Conservation (phyloP, 35 echinoderm and acorn worm species). For the Ptychodera flava region DNA sequence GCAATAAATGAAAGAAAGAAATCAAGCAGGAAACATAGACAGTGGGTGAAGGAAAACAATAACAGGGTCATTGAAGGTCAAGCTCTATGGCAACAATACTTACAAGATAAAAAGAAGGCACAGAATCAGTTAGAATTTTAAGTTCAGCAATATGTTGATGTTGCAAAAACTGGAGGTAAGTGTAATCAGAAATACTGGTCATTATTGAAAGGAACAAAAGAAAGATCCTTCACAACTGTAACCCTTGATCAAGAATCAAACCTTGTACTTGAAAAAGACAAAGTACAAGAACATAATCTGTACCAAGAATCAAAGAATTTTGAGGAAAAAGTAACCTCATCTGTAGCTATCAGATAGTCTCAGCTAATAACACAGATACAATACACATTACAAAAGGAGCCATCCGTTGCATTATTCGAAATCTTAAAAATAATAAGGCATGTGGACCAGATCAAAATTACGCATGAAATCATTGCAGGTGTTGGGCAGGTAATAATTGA, state of each 20-base stretch:
- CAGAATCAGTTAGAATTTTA: neutral
- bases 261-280: neutral
- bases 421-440: constrained; percentile 8
- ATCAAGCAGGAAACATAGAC: neutral
- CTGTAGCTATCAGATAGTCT: neutral
- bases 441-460: neutral
- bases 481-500: neutral
- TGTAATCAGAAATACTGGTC: constrained; percentile 5
- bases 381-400: neutral
- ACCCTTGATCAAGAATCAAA: neutral
- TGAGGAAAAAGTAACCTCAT: neutral
- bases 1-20: constrained; percentile 9
- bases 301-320: neutral
- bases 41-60: neutral
- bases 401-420: neutral
- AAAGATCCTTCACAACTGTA: neutral
- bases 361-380: neutral
- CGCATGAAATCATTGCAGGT: neutral
- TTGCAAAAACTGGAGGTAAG: neutral
- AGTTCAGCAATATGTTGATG: neutral
- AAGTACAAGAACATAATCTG: neutral
- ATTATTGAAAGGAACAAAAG: neutral
- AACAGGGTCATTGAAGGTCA: neutral
- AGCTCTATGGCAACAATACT: constrained; percentile 6
- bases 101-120: neutral